Evolutionary conservation across 2,888 invertebrate species (phyloP), one percentile per base, ranked within the genome.

Genomic region (Agriopis marginaria): DNA sequence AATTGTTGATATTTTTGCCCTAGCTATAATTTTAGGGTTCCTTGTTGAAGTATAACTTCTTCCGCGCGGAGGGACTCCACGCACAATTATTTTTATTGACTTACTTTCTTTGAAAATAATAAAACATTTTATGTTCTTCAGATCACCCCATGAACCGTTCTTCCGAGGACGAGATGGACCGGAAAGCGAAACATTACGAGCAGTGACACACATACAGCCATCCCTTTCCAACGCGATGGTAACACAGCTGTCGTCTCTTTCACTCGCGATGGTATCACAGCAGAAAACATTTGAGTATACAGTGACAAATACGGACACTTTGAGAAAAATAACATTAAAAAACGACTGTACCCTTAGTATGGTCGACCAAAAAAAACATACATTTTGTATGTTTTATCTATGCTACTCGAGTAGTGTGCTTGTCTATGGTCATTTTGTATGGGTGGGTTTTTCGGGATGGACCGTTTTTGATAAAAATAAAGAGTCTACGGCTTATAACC

Each of bases 81-180:
- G n/a, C n/a, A n/a, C n/a, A n/a, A n/a, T n/a, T n/a, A n/a, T n/a
- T n/a, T 50, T 11, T 7, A 50, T 10, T 51, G 23, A 11, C 23
- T 23, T 3, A 3, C 5, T 12, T 53, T 32, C 9, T 8, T 56
- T 56, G 9, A 10, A 11, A 59, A 12, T 54, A 62, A 65, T n/a
- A 42, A 49, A 49, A n/a, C 54, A n/a, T 47, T 7, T 39, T 61
- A 53, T 54, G 58, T 63, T 47, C 75, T 74, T 0, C 85, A 92
- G 94, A 94, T 75, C 94, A 94, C 74, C 81, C 89, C 1, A 93
- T 93, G 90, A 94, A 94, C 79, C 89, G 94, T 8, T 83, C 90
- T 0, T 86, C 91, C 0, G 94, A 94, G 45, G 94, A 94, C 39
- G 94, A 94, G 0, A 85, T 93, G 85, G 94, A 94, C 68, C 82